phyloP scores from a whole-genome alignment of 2,113 vertebrate genomes.

The Syngnathoides biaculeatus region DNA sequence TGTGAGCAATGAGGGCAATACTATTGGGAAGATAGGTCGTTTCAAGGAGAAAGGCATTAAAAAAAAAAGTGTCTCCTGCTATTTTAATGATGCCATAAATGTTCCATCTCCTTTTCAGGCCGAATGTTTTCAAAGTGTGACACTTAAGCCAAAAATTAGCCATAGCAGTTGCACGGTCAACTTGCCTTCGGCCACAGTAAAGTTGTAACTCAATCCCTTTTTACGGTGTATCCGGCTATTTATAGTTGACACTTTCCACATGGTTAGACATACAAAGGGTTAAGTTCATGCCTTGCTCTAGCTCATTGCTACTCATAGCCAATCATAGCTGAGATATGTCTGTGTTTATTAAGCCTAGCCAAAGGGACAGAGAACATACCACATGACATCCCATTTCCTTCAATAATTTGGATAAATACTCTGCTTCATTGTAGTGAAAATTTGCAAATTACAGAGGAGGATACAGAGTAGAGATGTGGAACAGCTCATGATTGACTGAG shows the following conservation, averaged over 20 bases:
- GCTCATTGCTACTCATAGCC: constrained; percentile 12
- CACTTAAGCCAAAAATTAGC: neutral
- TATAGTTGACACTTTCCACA: constrained; percentile 25
- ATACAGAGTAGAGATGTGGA: no score
- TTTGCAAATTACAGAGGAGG: no score
- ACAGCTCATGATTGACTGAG: no score
- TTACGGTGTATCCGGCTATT: neutral
- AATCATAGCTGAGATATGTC: constrained; percentile 9
- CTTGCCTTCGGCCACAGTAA: neutral
- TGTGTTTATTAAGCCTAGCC: constrained; percentile 16
- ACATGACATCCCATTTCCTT: constrained; percentile 22
- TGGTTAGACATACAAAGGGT: no score
- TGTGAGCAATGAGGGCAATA: constrained; percentile 10
- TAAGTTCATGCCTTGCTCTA: constrained; percentile 13
- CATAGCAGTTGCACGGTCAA: constrained; percentile 2
- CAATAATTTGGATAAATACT: no score
- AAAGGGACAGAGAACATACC: constrained; percentile 31
- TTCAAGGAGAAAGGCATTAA: constrained; percentile 51
- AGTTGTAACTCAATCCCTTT: constrained; percentile 3
- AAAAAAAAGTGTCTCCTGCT: constrained; percentile 44
- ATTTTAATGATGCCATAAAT: constrained; percentile 48
- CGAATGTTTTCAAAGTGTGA: constrained; percentile 25
- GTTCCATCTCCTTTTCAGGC: constrained; percentile 12
- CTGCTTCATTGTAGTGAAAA: constrained; percentile 30
- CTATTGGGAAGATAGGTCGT: constrained; percentile 6